Conservation (phyloP, 2,888 invertebrate genomes). For the Byasa hedistus region DNA sequence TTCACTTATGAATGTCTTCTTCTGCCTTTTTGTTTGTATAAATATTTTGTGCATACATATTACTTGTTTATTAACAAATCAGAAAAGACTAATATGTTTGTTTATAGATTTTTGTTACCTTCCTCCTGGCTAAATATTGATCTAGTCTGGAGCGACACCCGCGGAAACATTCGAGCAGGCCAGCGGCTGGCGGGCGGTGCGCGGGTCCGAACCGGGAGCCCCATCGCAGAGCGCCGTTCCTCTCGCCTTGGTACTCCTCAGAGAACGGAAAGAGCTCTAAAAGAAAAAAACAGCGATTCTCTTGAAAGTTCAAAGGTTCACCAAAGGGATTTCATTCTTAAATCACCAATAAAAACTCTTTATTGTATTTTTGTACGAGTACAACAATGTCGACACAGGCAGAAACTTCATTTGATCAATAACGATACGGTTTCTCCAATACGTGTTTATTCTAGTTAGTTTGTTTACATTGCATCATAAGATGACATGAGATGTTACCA, state of each 20-base stretch:
- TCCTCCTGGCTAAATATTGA: slow-evolving; percentile 89
- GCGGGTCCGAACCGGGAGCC: slow-evolving; percentile 71
- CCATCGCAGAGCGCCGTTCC: slow-evolving; percentile 70
- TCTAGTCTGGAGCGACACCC: slow-evolving; percentile 87
- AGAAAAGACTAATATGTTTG: too few relatives aligned
- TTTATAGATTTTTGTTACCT: slow-evolving; percentile 70
- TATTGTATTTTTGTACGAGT: not conserved
- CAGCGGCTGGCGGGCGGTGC: slow-evolving; percentile 70
- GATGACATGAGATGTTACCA: too few relatives aligned
- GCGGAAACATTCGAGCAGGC: slow-evolving; percentile 88
- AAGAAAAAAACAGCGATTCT: slow-evolving; percentile 26
- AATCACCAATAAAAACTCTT: not conserved
- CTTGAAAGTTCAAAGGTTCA: not conserved
- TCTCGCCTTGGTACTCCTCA: slow-evolving; percentile 76
- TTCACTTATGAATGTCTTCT: too few relatives aligned
- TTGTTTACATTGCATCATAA: too few relatives aligned
- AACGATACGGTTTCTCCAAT: too few relatives aligned
- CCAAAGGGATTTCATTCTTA: not conserved
- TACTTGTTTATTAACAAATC: too few relatives aligned
- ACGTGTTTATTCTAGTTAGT: too few relatives aligned
- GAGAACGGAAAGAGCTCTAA: slow-evolving; percentile 82
- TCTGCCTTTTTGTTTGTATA: too few relatives aligned
- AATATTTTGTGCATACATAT: too few relatives aligned
- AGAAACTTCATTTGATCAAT: not conserved
- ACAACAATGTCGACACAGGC: not conserved